phyloP scores from a whole-genome alignment of 2,113 vertebrate genomes.

The Corapipo altera region DNA sequence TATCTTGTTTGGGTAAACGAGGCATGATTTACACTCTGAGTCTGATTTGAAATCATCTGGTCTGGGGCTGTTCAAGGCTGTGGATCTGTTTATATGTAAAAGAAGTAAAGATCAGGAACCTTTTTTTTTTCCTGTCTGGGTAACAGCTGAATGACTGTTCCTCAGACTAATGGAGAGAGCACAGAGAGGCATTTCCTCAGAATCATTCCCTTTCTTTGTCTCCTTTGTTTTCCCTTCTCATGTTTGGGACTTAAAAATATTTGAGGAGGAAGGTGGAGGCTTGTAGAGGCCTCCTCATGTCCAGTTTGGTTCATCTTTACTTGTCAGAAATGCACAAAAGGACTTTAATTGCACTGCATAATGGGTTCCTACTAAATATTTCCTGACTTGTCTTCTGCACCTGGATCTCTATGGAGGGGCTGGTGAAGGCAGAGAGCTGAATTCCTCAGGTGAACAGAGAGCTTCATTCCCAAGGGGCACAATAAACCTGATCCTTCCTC shows the following conservation, averaged over 20 bases:
- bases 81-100: not conserved
- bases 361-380: not conserved
- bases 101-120: not conserved
- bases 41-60: not conserved
- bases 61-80: not conserved
- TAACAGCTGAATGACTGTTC: not conserved
- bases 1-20: not conserved
- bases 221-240: not conserved
- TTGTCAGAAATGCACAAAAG: not conserved
- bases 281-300: not conserved
- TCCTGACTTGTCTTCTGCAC: not conserved
- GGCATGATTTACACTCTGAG: not conserved
- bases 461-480: slow-evolving; percentile 10
- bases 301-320: not conserved
- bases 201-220: not conserved
- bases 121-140: not conserved
- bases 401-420: not conserved
- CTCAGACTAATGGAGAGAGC: not conserved
- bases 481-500: slow-evolving; percentile 48
- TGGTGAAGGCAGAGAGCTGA: not conserved
- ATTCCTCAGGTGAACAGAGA: slow-evolving; percentile 11
- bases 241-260: not conserved
- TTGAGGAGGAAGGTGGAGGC: not conserved
- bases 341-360: not conserved
- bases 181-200: not conserved